These are phyloP conservation scores for Trichogramma pretiosum DNA, from an alignment of 1,140 invertebrate genomes.

Conservation along the genomic window DNA sequence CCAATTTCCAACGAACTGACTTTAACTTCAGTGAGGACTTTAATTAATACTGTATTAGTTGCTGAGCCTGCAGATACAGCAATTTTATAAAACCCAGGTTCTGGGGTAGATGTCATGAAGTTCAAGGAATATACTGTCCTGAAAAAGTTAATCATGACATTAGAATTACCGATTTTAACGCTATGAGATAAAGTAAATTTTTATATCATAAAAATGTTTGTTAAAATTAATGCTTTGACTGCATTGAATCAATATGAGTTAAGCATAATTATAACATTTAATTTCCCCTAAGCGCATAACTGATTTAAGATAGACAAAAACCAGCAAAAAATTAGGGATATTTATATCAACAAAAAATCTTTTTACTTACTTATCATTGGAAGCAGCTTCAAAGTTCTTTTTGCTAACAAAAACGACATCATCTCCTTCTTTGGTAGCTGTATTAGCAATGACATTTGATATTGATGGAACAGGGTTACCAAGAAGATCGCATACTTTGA, in stretches of 20 bases:
- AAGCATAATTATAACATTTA: slow-evolving; percentile 28
- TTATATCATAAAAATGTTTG: slow-evolving; percentile 20
- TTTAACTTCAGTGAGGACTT: slow-evolving; percentile 63
- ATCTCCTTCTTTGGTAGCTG: slow-evolving; percentile 63
- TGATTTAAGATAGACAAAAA: slow-evolving; percentile 23
- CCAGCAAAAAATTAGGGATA: slow-evolving; percentile 40
- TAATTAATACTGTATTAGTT: slow-evolving; percentile 60
- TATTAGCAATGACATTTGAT: slow-evolving; percentile 61
- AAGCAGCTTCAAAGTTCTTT: slow-evolving; percentile 47
- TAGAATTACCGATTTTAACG: not conserved
- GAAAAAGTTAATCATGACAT: slow-evolving; percentile 22
- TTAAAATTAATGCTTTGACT: too few relatives aligned
- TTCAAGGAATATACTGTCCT: slow-evolving; percentile 70
- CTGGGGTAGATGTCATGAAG: slow-evolving; percentile 68
- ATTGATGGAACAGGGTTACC: slow-evolving; percentile 59
- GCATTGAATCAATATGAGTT: too few relatives aligned
- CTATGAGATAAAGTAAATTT: not conserved
- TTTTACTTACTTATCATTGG: slow-evolving; percentile 50
- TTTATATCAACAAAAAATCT: slow-evolving; percentile 7
- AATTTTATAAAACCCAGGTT: slow-evolving; percentile 76
- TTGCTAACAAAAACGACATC: slow-evolving; percentile 68
- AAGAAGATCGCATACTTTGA: slow-evolving; percentile 78
- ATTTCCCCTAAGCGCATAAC: slow-evolving; percentile 44
- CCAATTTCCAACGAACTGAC: slow-evolving; percentile 78
- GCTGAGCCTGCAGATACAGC: slow-evolving; percentile 59